Evolutionary conservation across 35 echinoderm and acorn worm species (phyloP).

Genomic region (Chiridota heheva): DNA sequence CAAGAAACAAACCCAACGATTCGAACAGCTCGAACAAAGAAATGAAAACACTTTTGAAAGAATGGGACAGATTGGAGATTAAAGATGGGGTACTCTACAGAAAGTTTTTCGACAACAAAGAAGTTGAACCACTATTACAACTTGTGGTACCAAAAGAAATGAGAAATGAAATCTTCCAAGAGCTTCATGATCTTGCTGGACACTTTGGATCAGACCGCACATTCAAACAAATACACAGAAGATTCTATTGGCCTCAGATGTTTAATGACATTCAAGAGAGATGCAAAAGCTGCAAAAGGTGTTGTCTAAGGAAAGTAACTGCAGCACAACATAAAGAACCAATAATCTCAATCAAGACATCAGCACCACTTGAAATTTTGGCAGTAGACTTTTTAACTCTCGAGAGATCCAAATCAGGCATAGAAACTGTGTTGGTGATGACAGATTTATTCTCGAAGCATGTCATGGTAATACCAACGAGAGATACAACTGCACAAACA

Average conservation of each 20-base stretch:
- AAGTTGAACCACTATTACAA: constrained; percentile 6
- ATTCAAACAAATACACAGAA: constrained; percentile 3
- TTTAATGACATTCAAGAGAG: neutral
- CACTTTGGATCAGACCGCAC: constrained; percentile 60
- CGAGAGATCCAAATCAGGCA: too few relatives aligned
- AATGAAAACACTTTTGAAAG: neutral
- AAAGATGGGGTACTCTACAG: constrained; percentile 1
- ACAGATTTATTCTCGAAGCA: too few relatives aligned
- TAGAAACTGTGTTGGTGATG: too few relatives aligned
- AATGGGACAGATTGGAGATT: constrained; percentile 10
- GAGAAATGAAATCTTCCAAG: neutral
- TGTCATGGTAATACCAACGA: too few relatives aligned
- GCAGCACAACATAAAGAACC: neutral
- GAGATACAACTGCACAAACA: neutral
- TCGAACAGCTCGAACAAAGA: too few relatives aligned
- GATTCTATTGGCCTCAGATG: constrained; percentile 69
- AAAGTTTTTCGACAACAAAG: neutral
- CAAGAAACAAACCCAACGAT: too few relatives aligned
- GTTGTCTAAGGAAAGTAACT: neutral
- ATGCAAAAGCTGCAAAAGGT: constrained; percentile 30
- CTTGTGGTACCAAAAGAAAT: constrained; percentile 41
- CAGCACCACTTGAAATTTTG: too few relatives aligned
- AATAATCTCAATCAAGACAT: too few relatives aligned
- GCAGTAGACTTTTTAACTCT: too few relatives aligned
- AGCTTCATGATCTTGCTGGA: constrained; percentile 47